Base-by-base conservation (phyloP, 2,888 invertebrate species). In the Ditula angustiorana region DNA sequence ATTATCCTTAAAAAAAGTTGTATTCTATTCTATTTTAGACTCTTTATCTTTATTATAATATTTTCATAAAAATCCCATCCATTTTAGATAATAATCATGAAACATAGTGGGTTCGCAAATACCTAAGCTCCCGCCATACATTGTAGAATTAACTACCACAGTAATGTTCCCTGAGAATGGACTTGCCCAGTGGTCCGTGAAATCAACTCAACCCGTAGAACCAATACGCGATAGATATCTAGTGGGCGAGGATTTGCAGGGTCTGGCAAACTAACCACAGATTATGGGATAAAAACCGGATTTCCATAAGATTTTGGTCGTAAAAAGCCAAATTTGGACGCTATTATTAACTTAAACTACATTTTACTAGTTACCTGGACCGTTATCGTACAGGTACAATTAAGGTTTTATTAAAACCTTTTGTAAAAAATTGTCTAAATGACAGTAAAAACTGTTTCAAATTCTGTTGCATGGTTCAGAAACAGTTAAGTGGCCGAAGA, bases 151-250 rank as follows among this genome's bases (percentile, higher is more conserved):
- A 63, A 63, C 63, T 63, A 63, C 44, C 63, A 21, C 28, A 49
- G 33, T 63, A 63, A 63, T 63, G 63, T 41, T 44, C 41, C 41
- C 56, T 41, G 57, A 63, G 57, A 63, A 63, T 63, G 63, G 56
- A 66, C 53, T 52, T 56, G 26, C 47, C 33, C 65, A 52, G 46
- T 55, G 57, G 65, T 19, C 67, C 69, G 62, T 66, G 67, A 69
- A 67, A 69, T 69, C 67, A 67, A 64, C 67, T 67, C 62, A 67
- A 46, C 59, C 57, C 63, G 63, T 63, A 57, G 50, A 63, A 63
- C 63, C 63, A 63, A 63, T 63, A 63, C 50, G 53, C 53, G 57
- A 58, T 58, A 63, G 63, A 63, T 63, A 63, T 63, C 63, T 63
- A 58, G 57, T 44, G 63, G 57, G 56, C 37, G 37, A 57, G 63